Evolutionary conservation across 1,140 invertebrate species (phyloP).

Genomic region (Venturia canescens): DNA sequence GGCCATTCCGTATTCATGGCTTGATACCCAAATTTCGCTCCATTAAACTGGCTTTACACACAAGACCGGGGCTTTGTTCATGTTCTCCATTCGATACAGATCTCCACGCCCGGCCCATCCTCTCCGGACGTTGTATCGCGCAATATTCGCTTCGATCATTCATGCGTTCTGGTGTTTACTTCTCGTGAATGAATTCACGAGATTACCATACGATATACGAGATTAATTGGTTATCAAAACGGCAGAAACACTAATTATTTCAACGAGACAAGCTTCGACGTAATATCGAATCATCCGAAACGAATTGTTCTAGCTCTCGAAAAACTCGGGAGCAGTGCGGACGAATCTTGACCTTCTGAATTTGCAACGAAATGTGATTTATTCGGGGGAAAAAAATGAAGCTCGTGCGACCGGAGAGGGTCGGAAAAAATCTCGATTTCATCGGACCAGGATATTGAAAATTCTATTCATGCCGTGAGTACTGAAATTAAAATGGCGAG

Average conservation of each 20-base stretch:
- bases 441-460: no score
- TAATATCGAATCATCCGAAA: neutral
- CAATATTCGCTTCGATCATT: neutral
- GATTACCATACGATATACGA: neutral
- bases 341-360: no score
- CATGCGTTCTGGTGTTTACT: no score
- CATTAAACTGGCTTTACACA: conserved; percentile 48
- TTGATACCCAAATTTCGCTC: conserved; percentile 54
- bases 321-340: no score
- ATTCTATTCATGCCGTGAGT: no score
- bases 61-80: conserved; percentile 29
- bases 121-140: neutral
- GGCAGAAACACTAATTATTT: no score
- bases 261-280: neutral
- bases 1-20: conserved; percentile 54
- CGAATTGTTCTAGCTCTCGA: no score
- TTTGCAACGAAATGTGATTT: no score
- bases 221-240: neutral
- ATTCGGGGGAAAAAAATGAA: no score
- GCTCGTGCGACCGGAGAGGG: no score
- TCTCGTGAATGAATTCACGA: neutral
- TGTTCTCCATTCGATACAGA: neutral
- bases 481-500: no score
- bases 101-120: neutral
- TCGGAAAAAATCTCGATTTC: no score